Percentiles rank a stretch among this genome's conserved stretches.
phyloP scores from a whole-genome alignment of 2,797 vertebrate species.

The Eulemur mongoz region DNA sequence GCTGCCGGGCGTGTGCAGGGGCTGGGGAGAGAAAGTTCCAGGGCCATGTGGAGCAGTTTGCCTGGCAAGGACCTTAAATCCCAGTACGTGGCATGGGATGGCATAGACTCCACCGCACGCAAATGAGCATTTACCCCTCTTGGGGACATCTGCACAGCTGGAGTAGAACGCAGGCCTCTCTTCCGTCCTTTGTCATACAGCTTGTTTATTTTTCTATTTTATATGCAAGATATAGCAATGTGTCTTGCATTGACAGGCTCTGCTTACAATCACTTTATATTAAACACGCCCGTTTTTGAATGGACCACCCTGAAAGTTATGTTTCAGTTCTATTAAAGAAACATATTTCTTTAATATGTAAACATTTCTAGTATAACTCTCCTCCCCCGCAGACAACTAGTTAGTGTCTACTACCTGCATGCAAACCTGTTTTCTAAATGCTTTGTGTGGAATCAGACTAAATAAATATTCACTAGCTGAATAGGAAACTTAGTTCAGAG shows the following conservation, averaged over 20 bases:
- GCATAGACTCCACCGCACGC: rapidly evolving
- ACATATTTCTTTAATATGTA: background rate
- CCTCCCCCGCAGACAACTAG: background rate
- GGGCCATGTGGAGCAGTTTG: no score
- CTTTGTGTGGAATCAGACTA: background rate
- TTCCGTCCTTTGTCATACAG: background rate
- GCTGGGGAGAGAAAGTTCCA: background rate
- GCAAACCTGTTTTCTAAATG: background rate
- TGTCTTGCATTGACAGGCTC: background rate
- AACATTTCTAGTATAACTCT: background rate
- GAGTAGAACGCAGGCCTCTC: background rate
- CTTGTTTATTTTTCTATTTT: conserved; percentile 7
- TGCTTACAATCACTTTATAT: background rate
- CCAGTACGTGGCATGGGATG: no score
- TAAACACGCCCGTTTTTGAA: background rate
- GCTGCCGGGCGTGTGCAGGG: background rate
- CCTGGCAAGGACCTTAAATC: background rate
- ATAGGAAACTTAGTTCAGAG: background rate
- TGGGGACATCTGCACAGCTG: background rate
- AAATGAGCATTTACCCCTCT: background rate
- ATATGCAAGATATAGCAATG: background rate
- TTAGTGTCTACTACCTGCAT: background rate
- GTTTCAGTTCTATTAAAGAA: background rate
- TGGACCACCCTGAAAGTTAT: background rate
- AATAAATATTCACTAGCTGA: background rate